These are phyloP conservation scores for Salarias fasciatus DNA, from an alignment of 2,797 vertebrate species.

Conservation along the genomic window DNA sequence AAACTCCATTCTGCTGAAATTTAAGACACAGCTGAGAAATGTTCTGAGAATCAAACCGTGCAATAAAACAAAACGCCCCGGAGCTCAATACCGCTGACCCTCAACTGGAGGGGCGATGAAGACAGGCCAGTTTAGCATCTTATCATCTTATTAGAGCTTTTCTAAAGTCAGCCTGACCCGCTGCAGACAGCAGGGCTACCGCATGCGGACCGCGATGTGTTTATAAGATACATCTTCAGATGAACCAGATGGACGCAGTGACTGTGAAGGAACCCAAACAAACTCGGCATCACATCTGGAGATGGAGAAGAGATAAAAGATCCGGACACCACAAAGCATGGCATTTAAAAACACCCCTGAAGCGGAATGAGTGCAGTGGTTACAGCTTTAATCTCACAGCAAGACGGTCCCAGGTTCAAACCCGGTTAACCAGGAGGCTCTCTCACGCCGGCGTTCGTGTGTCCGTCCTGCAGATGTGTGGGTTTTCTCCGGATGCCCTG, in stretches of 20 bases:
- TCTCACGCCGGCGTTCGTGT: no score
- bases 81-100: constrained; percentile 10
- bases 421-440: no score
- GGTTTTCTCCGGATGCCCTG: no score
- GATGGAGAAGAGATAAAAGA: no score
- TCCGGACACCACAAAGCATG: no score
- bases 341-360: no score
- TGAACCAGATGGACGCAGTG: constrained; percentile 11
- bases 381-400: no score
- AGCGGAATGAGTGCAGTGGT: no score
- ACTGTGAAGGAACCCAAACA: constrained; percentile 47
- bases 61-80: background rate
- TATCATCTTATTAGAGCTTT: background rate
- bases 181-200: constrained; percentile 4
- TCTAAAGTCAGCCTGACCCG: constrained; percentile 24
- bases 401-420: no score
- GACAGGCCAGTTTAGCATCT: no score
- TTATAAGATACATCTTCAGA: constrained; percentile 21
- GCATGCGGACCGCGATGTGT: constrained; percentile 26
- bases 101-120: no score
- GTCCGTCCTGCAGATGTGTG: no score
- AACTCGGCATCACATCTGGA: constrained; percentile 8
- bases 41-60: constrained; percentile 19
- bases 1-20: constrained; percentile 32
- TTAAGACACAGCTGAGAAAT: constrained; percentile 36